These are phyloP conservation scores for Cynocephalus volans DNA, from an alignment of 2,113 vertebrate genomes.

Conservation along the genomic window DNA sequence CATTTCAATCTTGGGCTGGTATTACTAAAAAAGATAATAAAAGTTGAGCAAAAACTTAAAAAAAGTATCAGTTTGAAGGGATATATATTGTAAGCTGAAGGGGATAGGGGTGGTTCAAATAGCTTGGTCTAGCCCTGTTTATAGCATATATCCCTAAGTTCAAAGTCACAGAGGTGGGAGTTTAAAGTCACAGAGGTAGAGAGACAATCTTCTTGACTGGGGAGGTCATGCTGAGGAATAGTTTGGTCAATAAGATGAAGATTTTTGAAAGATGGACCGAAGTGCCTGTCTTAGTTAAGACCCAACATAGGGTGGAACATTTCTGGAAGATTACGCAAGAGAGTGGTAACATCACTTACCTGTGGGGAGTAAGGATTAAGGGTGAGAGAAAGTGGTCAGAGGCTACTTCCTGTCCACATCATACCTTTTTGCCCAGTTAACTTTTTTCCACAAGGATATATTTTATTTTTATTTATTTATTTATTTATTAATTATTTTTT, in stretches of 20 bases:
- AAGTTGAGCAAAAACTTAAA: constrained; percentile 42
- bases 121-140: background rate
- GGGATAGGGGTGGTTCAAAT: background rate
- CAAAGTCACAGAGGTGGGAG: constrained; percentile 29
- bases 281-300: background rate
- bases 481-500: no score
- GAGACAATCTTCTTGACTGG: background rate
- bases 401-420: background rate
- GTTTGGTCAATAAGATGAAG: background rate
- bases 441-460: background rate
- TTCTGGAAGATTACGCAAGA: background rate
- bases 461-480: no score
- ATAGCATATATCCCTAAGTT: background rate
- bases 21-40: background rate
- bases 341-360: background rate
- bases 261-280: background rate
- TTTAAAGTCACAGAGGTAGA: constrained; percentile 36
- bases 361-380: background rate
- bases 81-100: background rate
- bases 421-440: background rate
- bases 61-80: background rate
- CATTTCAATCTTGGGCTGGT: background rate
- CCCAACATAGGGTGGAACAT: background rate
- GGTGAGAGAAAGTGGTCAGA: background rate
- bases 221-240: background rate